These are phyloP conservation scores for Conus canariensis DNA, from an alignment of 2,888 invertebrate species.

Conservation along the genomic window DNA sequence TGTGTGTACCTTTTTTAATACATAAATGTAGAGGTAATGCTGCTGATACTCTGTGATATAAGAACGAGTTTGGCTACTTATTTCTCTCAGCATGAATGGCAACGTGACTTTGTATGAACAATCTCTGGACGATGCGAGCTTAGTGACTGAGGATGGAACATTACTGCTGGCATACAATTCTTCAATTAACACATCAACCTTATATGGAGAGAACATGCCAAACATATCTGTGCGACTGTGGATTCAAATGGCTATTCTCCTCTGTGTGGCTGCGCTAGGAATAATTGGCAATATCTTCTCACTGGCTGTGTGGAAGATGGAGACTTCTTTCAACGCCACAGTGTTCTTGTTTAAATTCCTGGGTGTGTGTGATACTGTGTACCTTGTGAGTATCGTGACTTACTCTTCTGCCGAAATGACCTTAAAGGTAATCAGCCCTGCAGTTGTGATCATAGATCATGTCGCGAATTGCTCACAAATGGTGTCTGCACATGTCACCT, in stretches of 20 bases:
- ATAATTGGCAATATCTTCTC: background rate
- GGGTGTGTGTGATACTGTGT: background rate
- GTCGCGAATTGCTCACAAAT: background rate
- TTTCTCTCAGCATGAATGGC: no score
- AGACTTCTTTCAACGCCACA: background rate
- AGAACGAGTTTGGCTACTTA: no score
- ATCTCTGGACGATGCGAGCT: no score
- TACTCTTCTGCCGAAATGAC: background rate
- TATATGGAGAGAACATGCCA: no score
- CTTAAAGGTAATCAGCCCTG: background rate
- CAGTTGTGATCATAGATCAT: background rate
- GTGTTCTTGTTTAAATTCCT: slow-evolving; percentile 24
- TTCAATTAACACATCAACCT: no score
- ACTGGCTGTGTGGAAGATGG: background rate
- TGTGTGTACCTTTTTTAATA: no score
- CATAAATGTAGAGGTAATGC: no score
- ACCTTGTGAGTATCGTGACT: background rate
- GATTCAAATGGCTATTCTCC: background rate
- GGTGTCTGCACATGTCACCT: slow-evolving; percentile 15
- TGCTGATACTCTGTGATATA: no score
- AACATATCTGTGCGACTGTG: background rate
- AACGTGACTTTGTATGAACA: no score
- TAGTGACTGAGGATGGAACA: no score
- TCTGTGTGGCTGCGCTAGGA: background rate
- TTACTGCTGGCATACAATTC: no score